Base-by-base conservation (phyloP, 2,113 vertebrate genomes). In the Phyllopteryx taeniolatus region DNA sequence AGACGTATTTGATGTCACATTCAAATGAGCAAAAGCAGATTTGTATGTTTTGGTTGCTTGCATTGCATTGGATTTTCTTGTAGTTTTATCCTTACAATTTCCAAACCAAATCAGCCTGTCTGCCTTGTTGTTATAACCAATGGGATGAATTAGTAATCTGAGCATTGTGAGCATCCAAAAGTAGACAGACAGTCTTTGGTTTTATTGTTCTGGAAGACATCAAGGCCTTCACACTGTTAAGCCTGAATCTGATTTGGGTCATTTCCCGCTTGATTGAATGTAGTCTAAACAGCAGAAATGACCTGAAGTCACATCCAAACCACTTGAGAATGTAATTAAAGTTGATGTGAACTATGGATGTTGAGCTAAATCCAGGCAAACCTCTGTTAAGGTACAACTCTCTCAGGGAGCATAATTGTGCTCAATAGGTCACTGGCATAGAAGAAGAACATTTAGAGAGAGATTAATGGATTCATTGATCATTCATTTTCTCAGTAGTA, bases 1-100 rank as follows among this genome's bases (percentile, higher is more conserved):
- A 70, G 46, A 67, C 53, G 14, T 17, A 33, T 47, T 74, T 78
- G 56, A 60, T 51, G 31, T 64, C 53, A 35, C 33, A 73, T 62
- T 62, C 33, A 74, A 19, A 8, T 33, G 56, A 56, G 59, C 44
- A 10, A 68, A 66, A n/a, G 8, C 6, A 60, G 31, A 60, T 60
- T 60, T 60, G 57, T 60, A 15, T 60, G 12, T 60, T 60, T 56
- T n/a, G 33, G 2, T 60, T 35, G n/a, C 53, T 56, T 56, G 53
- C 19, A 54, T n/a, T 54, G 53, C 53, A 54, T 54, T 54, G 20
- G 53, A 54, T 56, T 22, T 8, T 5, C 9, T 60, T 35, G 2
- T 31, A 13, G 12, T 13, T 31, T 31, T 15, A 33, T 35, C 57
- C 57, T 33, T 7, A 60, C 12, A 2, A 60, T 15, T 56, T 22